Conservation (phyloP, 2,888 invertebrate genomes). For the Andrena chrysosceles region DNA sequence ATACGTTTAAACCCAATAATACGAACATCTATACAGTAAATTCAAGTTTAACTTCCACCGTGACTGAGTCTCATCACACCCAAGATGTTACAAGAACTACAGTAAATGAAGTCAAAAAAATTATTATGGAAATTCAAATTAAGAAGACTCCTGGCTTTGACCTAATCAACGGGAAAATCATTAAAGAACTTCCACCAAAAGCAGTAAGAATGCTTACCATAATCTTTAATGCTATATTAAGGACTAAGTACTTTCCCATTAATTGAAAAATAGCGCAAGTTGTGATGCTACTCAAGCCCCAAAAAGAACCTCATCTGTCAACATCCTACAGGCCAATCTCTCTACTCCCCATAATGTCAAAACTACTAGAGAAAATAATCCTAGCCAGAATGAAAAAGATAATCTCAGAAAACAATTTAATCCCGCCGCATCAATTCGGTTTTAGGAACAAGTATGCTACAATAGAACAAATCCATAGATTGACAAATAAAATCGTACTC, state of each 20-base stretch:
- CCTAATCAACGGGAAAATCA: neutral
- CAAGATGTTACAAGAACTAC: neutral
- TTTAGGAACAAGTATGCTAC: neutral
- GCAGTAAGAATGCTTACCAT: neutral
- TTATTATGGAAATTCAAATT: neutral
- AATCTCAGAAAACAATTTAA: neutral
- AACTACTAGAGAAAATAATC: conserved; percentile 1
- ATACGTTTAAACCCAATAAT: neutral
- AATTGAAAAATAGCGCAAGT: neutral
- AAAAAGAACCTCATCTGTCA: neutral
- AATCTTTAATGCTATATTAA: neutral
- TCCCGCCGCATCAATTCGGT: neutral
- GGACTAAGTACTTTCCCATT: neutral
- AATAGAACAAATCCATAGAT: neutral
- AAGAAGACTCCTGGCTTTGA: neutral
- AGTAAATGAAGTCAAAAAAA: neutral
- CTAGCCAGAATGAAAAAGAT: neutral
- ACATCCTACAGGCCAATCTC: neutral
- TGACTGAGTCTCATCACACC: too few species aligned
- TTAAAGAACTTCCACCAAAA: neutral
- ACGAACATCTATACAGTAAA: neutral
- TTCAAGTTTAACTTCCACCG: neutral
- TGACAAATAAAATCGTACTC: neutral
- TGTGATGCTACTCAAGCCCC: neutral
- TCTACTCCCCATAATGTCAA: neutral